Percentiles rank a stretch among this genome's conserved stretches.
Evolutionary conservation across 2,888 invertebrate species (phyloP).

Genomic region (Sericinus montela): DNA sequence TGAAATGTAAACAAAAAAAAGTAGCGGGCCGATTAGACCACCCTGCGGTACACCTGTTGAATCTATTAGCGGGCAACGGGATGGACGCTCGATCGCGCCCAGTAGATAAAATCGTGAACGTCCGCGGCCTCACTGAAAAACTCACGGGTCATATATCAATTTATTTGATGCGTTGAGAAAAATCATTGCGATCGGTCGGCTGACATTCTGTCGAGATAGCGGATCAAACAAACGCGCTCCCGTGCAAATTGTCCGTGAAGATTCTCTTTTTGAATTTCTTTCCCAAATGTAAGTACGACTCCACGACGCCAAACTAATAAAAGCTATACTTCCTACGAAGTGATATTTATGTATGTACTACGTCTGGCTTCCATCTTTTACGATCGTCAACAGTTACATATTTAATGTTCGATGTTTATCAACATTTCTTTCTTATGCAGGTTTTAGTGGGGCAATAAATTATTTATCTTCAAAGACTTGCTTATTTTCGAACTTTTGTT

Average conservation of each 20-base stretch:
- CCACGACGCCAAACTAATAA: constrained; percentile 59
- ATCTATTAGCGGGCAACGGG: constrained; percentile 56
- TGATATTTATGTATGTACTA: constrained; percentile 65
- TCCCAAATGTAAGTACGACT: constrained; percentile 48
- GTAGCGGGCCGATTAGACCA: constrained; percentile 58
- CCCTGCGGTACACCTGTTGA: constrained; percentile 74
- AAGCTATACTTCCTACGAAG: constrained; percentile 64
- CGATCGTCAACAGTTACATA: constrained; percentile 78
- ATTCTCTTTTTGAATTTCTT: constrained; percentile 62
- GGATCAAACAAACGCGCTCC: constrained; percentile 56
- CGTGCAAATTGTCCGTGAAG: constrained; percentile 62
- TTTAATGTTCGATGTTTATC: constrained; percentile 79
- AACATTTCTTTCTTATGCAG: constrained; percentile 78
- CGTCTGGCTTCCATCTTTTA: constrained; percentile 73
- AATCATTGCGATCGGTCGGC: constrained; percentile 53
- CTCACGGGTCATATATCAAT: constrained; percentile 56
- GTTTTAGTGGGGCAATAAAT: constrained; percentile 75
- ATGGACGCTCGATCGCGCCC: constrained; percentile 38
- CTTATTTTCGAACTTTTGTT: constrained; percentile 76
- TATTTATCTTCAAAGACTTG: constrained; percentile 76
- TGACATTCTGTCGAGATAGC: constrained; percentile 42
- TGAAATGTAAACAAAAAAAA: constrained; percentile 70
- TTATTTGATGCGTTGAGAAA: constrained; percentile 62
- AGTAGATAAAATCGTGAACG: constrained; percentile 53
- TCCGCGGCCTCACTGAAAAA: constrained; percentile 33